Base-by-base conservation (phyloP, 2,113 vertebrate species). In the Oncorhynchus mykiss region DNA sequence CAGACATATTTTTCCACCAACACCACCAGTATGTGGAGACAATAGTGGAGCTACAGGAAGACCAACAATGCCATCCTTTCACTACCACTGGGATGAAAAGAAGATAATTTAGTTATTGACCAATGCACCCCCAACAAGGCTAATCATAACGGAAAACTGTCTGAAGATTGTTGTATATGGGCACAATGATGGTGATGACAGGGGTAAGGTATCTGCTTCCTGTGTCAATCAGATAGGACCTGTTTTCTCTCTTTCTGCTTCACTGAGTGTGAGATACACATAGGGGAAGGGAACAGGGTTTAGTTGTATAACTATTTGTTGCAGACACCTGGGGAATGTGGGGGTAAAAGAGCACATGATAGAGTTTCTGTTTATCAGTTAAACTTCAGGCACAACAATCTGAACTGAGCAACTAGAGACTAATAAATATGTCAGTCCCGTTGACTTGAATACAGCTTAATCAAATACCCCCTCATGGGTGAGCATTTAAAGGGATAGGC, bases 221-320 rank as follows among this genome's bases (percentile, higher is more conserved):
- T 88, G 81, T 70, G 57, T 76, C 76, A 76, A 83, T 84, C 72
- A 71, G 65, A 85, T 80, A 72, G 18, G 57, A 73, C 18, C 66
- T 4, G 14, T 4, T 75, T 0, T 34, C 60, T 72, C 29, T 71
- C 27, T 80, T 25, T 69, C 14, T 73, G 72, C 76, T 73, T 72
- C 25, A 69, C 71, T 79, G 74, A 81, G 51, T 59, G 59, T 82
- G 71, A 84, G 66, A 82, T 12, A 74, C 45, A 80, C 60, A 70
- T 34, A 29, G 48, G 20, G 39, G 20, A 25, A 0, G 4, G 54
- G 51, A n/a, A 45, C 22, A 3, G 24, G 14, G 25, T 49, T 49
- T 9, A 45, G 39, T 45, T 45, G 39, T 45, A 45, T 45, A 12
- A 45, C 39, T 45, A 9, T 45, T 45, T 45, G 39, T 45, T 68